These are phyloP conservation scores for Erpornis zantholeuca DNA, from an alignment of 2,113 vertebrate genomes.

Conservation along the genomic window DNA sequence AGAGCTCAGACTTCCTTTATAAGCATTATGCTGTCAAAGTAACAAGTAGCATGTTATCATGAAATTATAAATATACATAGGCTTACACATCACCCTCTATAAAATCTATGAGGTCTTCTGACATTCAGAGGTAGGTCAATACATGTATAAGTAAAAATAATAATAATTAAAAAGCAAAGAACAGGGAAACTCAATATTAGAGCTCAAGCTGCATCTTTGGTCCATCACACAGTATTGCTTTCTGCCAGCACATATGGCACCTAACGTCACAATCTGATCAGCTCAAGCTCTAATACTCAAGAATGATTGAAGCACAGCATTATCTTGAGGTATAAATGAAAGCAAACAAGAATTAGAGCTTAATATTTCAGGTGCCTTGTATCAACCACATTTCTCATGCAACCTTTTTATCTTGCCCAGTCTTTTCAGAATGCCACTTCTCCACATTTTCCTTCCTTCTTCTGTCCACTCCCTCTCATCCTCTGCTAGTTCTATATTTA, in stretches of 20 bases:
- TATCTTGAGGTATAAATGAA: neutral
- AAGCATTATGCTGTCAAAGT: neutral
- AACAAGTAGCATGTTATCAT: neutral
- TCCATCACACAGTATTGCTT: neutral
- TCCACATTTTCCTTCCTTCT: neutral
- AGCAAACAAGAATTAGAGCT: neutral
- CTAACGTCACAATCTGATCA: slow-evolving; percentile 47
- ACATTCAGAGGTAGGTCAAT: neutral
- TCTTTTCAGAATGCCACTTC: neutral
- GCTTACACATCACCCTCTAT: neutral
- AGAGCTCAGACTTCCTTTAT: neutral
- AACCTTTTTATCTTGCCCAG: neutral
- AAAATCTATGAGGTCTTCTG: neutral
- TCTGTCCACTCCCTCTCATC: neutral
- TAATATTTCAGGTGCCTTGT: neutral
- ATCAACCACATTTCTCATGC: neutral
- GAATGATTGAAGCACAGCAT: neutral
- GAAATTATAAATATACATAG: neutral
- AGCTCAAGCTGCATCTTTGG: neutral
- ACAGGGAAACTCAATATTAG: slow-evolving; percentile 16
- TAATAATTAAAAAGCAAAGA: neutral
- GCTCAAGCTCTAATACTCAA: slow-evolving; percentile 40
- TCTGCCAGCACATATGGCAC: slow-evolving; percentile 41
- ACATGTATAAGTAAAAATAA: neutral
- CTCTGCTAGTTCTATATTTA: neutral